Evolutionary conservation across 2,797 vertebrate species (phyloP), one percentile per base, ranked within the genome.

Genomic region (Smutsia temminckii): DNA sequence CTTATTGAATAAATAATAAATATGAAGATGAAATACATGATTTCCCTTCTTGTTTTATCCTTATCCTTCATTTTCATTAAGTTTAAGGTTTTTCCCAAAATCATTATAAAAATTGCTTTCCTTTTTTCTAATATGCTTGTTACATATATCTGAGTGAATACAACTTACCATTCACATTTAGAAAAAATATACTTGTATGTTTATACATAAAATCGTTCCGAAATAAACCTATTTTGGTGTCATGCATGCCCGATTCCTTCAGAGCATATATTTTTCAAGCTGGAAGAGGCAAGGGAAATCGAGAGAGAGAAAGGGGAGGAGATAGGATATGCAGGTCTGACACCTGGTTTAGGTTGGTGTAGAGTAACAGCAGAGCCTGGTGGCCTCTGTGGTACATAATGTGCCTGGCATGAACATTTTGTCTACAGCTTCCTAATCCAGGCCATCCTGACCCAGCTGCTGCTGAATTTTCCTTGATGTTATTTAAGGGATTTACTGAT

Each of bases 1-100:
- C 40, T 91, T 80, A 27, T 40, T 90, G 57, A 90, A 57, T 74
- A 51, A 93, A n/a, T 61, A 61, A 78, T n/a, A 91, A 69, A 66
- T 46, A 57, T 18, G 7, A 20, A 12, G 16, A 27, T 71, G 8
- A 84, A 85, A 4, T 80, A 59, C 61, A 40, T 37, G 25, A 34
- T 29, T 66, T 68, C 40, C 40, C 27, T 63, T 74, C 32, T 63
- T 91, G 8, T 72, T 77, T 93, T 85, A 40, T 34, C 25, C 17
- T 72, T 64, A 55, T 32, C 32, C 25, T 89, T 49, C 9, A 61
- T 93, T 66, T 86, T 77, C 49, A 75, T 1, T 64, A 85, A 66
- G 20, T 66, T 79, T 83, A 75, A 40, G 40, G 8, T 49, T 59
- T 80, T 37, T 0, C 18, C 34, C 8, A 1, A 5, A 46, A 81